Conservation (phyloP, 2,888 invertebrate genomes). For the Taenaris catops region DNA sequence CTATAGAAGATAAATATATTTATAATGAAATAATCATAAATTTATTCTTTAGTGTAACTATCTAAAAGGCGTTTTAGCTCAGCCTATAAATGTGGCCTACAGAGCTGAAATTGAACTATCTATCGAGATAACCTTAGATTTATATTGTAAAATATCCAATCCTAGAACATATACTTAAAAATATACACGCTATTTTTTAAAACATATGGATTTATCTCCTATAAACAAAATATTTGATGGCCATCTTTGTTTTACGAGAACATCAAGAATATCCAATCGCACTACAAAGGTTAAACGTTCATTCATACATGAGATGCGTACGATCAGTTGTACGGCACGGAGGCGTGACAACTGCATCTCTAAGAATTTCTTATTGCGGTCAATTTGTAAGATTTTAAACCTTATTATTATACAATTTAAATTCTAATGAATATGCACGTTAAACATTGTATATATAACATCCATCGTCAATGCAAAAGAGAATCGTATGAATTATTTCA, state of each 20-base stretch:
- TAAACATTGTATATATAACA: not conserved
- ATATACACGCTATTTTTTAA: no score
- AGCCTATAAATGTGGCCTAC: no score
- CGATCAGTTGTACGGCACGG: constrained; percentile 35
- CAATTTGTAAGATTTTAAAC: constrained; percentile 4
- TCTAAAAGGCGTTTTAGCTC: no score
- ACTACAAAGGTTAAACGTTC: constrained; percentile 34
- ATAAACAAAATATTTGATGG: no score
- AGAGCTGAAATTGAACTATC: no score
- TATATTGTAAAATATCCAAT: no score
- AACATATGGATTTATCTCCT: no score
- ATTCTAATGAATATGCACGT: not conserved
- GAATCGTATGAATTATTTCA: constrained; percentile 4
- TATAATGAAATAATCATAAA: no score
- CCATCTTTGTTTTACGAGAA: constrained; percentile 23
- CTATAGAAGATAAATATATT: no score
- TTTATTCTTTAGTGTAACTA: no score
- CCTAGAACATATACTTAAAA: no score
- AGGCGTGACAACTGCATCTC: constrained; percentile 33
- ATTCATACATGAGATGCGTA: constrained; percentile 50
- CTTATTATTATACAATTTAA: not conserved
- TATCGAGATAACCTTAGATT: no score
- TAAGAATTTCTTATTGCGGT: constrained; percentile 1
- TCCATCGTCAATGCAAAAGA: constrained; percentile 9
- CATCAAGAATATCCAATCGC: constrained; percentile 35